phyloP scores from a whole-genome alignment of 2,113 vertebrate genomes.

The Oreotrochilus melanogaster region DNA sequence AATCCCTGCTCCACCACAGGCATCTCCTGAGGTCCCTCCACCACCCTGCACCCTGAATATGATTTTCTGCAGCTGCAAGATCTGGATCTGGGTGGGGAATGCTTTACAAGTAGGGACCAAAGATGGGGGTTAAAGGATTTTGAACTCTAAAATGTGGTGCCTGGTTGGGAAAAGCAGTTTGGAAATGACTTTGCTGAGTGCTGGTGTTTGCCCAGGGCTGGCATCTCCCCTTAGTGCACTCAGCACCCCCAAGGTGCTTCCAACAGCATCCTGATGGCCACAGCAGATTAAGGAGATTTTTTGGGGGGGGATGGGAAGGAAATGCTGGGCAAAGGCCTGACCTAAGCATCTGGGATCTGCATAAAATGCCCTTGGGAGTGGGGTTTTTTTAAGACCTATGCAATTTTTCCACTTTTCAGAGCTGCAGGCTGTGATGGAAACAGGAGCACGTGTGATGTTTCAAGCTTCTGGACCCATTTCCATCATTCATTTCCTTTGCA shows the following conservation, averaged over 20 bases:
- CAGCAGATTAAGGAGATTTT: not conserved
- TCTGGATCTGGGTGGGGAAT: not conserved
- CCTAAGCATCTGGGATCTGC: not conserved
- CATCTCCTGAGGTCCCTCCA: not conserved
- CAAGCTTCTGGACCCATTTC: not conserved
- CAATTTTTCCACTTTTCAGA: not conserved
- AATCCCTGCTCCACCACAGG: not conserved
- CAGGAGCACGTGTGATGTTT: not conserved
- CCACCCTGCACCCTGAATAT: not conserved
- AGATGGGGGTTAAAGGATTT: rapidly evolving
- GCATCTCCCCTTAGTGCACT: not conserved
- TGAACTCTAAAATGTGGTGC: not conserved
- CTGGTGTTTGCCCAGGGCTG: not conserved
- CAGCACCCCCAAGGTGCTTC: not conserved
- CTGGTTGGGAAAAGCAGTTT: not conserved
- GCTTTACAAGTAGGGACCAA: not conserved
- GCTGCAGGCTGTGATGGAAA: not conserved
- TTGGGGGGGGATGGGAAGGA: not conserved
- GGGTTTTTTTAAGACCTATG: not conserved
- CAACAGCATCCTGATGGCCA: not conserved
- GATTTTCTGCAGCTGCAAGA: not conserved
- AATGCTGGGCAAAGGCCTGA: not conserved
- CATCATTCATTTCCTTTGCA: not conserved
- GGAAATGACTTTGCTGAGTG: not conserved
- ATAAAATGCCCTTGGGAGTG: not conserved